Base-by-base conservation (phyloP, 2,113 vertebrate genomes). In the Rhinolophus ferrumequinum region DNA sequence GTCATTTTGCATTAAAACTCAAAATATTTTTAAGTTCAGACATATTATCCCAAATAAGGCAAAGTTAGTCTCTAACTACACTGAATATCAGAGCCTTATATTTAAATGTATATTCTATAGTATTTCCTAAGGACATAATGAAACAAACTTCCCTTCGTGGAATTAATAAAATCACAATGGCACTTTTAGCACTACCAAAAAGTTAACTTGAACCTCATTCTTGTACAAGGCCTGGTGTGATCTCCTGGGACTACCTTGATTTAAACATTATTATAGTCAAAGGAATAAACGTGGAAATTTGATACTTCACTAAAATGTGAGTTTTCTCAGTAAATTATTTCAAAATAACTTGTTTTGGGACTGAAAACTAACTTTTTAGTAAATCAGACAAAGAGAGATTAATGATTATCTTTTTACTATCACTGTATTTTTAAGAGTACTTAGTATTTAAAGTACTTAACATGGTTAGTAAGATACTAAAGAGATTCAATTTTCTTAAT, bases 91-190 rank as follows among this genome's bases (percentile, higher is more conserved):
- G 77, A 58, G 33, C 3, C 69, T 77, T 76, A 88, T 38, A 38
- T 62, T 76, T 93, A 44, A 87, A 70, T 47, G 12, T 54, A 62
- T 56, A 85, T 91, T 33, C 16, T 41, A 62, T 35, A 87, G 22
- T 64, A 96, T 83, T 92, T 83, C 26, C 76, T 93, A 50, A 67
- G 16, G n/a, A 77, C 18, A 80, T 64, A 94, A 50, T 56, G 8
- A 92, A 92, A 92, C 30, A 28, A 44, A 52, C 11, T 66, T 88
- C 33, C 62, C 41, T 86, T 85, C 41, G 88, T 58, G 85, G 24
- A 83, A 93, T 91, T 76, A 90, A 90, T 69, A 66, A 90, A 83
- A 75, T 75, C 26, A 92, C 30, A 89, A 88, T 60, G n/a, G 73
- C 33, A 80, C 38, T 41, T 70, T 88, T 94, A 79, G 12, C 56